phyloP scores from a whole-genome alignment of 2,888 invertebrate species.

The Sphaeridia pumilis region DNA sequence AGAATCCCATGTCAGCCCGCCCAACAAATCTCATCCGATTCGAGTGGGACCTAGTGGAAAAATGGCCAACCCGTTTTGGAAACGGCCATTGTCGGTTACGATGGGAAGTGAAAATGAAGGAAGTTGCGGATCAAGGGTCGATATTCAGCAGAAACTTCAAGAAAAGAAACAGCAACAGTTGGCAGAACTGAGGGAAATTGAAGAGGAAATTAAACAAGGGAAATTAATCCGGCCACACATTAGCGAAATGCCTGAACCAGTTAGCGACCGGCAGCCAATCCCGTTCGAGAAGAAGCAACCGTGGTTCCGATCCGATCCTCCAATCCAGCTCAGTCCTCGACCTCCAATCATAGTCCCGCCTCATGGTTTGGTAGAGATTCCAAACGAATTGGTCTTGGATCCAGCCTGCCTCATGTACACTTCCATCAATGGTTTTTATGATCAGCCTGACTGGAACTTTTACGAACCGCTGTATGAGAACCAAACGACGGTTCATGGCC shows the following conservation, averaged over 20 bases:
- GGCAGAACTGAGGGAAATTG: slow-evolving; percentile 66
- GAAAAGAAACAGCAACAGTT: slow-evolving; percentile 80
- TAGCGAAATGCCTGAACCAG: slow-evolving; percentile 37
- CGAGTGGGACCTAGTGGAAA: slow-evolving; percentile 23
- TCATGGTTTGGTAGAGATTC: slow-evolving; percentile 18
- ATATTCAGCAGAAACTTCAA: slow-evolving; percentile 73
- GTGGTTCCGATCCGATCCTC: slow-evolving; percentile 44
- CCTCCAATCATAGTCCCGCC: slow-evolving; percentile 29
- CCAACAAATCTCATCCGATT: slow-evolving; percentile 8
- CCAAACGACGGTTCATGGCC: neutral
- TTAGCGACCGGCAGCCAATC: slow-evolving; percentile 49
- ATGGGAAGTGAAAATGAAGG: slow-evolving; percentile 63
- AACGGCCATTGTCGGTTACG: slow-evolving; percentile 36
- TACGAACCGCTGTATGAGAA: slow-evolving; percentile 33
- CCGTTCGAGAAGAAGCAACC: slow-evolving; percentile 57
- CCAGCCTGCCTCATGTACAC: slow-evolving; percentile 31
- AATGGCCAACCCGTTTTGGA: slow-evolving; percentile 38
- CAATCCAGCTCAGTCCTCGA: slow-evolving; percentile 18
- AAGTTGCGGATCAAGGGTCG: slow-evolving; percentile 57
- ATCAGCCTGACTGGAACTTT: slow-evolving; percentile 32
- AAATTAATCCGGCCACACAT: slow-evolving; percentile 45
- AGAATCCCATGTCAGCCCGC: slow-evolving; percentile 7
- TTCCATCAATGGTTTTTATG: slow-evolving; percentile 22
- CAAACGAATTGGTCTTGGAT: slow-evolving; percentile 29
- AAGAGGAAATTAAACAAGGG: slow-evolving; percentile 76